Conservation (phyloP, 1,140 invertebrate genomes). For the Plodia interpunctella region DNA sequence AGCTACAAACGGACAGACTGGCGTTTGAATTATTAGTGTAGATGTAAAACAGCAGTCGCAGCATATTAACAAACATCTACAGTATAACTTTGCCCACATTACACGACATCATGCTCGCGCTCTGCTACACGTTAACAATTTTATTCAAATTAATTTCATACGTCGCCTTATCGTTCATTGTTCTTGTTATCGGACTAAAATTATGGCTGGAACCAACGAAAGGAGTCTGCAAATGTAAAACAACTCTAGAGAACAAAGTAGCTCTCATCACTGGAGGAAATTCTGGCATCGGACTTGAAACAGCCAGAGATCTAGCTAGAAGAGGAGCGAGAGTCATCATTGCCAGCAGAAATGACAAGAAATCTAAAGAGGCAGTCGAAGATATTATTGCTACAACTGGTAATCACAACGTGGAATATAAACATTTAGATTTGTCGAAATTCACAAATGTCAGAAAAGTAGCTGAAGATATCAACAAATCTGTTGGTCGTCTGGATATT, state of each 20-base stretch:
- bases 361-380: constrained; percentile 66
- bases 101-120: background rate
- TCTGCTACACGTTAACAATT: background rate
- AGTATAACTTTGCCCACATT: background rate
- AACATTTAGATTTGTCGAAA: constrained; percentile 46
- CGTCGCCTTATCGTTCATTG: background rate
- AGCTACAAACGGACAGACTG: too few relatives aligned
- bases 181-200: constrained; percentile 9
- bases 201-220: constrained; percentile 27
- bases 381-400: constrained; percentile 42
- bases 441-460: constrained; percentile 47
- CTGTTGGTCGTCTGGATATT: constrained; percentile 78
- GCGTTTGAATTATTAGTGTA: too few relatives aligned
- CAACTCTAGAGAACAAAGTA: constrained; percentile 79
- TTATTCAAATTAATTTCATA: background rate
- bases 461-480: constrained; percentile 48
- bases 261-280: constrained; percentile 88
- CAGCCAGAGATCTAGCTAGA: constrained; percentile 80
- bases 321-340: constrained; percentile 81
- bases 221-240: constrained; percentile 35
- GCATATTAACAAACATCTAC: background rate
- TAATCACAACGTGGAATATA: constrained; percentile 42
- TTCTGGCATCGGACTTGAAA: constrained; percentile 89
- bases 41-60: too few relatives aligned
- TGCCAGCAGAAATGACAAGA: constrained; percentile 80